Base-by-base conservation (phyloP, 2,113 vertebrate genomes). In the Brachypodius melanocephalos region DNA sequence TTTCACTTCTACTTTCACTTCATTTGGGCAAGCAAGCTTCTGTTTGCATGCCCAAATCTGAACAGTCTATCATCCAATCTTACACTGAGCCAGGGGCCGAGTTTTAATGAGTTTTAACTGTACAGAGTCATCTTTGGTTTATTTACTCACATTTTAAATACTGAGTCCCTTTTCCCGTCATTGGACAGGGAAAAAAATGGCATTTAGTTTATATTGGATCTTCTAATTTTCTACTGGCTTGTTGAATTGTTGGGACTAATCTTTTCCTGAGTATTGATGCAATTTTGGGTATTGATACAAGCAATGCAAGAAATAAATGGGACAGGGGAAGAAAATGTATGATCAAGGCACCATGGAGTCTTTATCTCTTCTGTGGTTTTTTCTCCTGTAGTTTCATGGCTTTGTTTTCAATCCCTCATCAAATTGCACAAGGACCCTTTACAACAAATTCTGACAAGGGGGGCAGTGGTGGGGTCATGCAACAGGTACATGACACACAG, bases 401-500 rank as follows among this genome's bases (percentile, higher is more conserved):
- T 63, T 57, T 6, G 0, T 6, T 84, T 83, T 51, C 67, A 83
- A 5, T 26, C 25, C 7, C 6, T 68, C n/a, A 46, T 25, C 24
- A 65, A 57, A 82, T 4, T 55, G 9, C 36, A 51, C 0, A 1
- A 45, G 34, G 22, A 80, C 12, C 6, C 26, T 5, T 20, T 32
- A 34, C 43, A 66, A 16, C 28, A 28, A 59, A 31, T 36, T 6
- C 52, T 78, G 32, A 36, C 25, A 51, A 15, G 71, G 43, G 54
- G 48, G 29, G 14, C 29, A 55, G 31, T 14, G 21, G n/a, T 59
- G n/a, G 3, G 0, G 40, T 8, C n/a, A 12, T 21, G 13, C 26
- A 52, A 17, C 8, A 22, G 5, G 7, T 6, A 18, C 14, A 2
- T 4, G 28, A 52, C 16, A 66, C 32, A 2, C 0, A 26, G 51